Conservation (phyloP, 2,797 vertebrate species). For the Coluber constrictor region DNA sequence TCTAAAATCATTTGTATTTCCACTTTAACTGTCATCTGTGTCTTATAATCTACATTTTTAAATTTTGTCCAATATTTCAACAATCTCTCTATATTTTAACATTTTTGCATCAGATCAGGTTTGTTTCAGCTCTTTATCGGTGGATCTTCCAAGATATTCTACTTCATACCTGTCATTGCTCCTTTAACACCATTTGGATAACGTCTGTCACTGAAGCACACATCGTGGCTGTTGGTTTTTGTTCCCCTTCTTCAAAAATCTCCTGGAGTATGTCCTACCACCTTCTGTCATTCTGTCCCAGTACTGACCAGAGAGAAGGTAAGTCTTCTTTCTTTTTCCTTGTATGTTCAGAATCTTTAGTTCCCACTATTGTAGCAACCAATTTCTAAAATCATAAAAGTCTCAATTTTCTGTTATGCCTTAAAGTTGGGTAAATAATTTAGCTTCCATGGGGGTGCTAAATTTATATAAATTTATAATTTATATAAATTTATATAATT, state of each 20-base stretch:
- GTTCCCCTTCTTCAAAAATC: background rate
- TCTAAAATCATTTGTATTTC: too few species aligned
- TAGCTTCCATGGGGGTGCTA: background rate
- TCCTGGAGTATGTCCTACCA: background rate
- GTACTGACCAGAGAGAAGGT: background rate
- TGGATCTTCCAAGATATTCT: background rate
- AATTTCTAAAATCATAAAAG: background rate
- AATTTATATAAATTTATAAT: too few species aligned
- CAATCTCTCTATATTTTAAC: background rate
- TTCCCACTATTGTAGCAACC: background rate
- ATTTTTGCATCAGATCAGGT: background rate
- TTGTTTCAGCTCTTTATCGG: background rate
- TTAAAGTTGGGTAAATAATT: background rate
- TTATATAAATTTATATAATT: background rate
- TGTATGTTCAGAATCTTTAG: background rate
- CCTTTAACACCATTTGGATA: background rate
- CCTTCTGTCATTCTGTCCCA: background rate
- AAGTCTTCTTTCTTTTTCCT: background rate
- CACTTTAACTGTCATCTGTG: too few species aligned
- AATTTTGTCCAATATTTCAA: background rate
- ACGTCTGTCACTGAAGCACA: background rate
- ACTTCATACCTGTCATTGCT: background rate
- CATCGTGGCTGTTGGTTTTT: background rate
- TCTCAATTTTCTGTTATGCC: background rate
- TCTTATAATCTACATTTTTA: background rate